Conservation (phyloP, 2,888 invertebrate genomes). For the Drosophila paramelanica region DNA sequence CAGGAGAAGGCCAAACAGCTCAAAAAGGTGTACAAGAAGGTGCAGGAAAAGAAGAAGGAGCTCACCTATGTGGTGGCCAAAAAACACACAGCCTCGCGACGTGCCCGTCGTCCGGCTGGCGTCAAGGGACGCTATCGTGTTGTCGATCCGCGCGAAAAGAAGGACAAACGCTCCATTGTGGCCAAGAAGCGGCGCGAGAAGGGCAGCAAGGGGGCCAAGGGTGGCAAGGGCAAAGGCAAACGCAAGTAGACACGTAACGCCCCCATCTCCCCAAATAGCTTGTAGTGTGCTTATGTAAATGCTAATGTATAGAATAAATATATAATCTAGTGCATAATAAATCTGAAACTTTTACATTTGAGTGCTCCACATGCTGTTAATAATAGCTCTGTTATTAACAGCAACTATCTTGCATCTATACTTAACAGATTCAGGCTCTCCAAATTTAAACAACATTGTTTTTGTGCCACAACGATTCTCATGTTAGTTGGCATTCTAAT, state of each 20-base stretch:
- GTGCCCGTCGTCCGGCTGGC: conserved; percentile 92
- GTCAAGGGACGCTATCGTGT: conserved; percentile 96
- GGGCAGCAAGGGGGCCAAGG: conserved; percentile 52
- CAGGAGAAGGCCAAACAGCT: conserved; percentile 96
- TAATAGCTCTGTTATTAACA: neutral
- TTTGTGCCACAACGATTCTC: too few relatives aligned
- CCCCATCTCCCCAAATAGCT: conserved; percentile 5
- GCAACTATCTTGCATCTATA: too few relatives aligned
- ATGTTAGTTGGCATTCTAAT: too few relatives aligned
- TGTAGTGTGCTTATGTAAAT: conserved; percentile 46
- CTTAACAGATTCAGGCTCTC: too few relatives aligned
- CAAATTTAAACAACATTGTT: too few relatives aligned
- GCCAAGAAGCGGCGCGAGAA: conserved; percentile 79
- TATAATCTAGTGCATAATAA: conserved; percentile 32
- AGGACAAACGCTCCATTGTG: conserved; percentile 90
- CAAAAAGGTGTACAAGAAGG: conserved; percentile 96
- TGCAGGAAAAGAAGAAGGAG: conserved; percentile 94
- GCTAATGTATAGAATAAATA: conserved; percentile 47
- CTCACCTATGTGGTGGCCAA: conserved; percentile 97
- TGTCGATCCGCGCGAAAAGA: conserved; percentile 98
- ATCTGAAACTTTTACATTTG: neutral
- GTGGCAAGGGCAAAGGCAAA: conserved; percentile 50
- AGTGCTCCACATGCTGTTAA: neutral
- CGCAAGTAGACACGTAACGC: conserved; percentile 14
- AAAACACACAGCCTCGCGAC: conserved; percentile 92